Evolutionary conservation across 1,140 invertebrate species (phyloP).

Genomic region (Hestina assimilis): DNA sequence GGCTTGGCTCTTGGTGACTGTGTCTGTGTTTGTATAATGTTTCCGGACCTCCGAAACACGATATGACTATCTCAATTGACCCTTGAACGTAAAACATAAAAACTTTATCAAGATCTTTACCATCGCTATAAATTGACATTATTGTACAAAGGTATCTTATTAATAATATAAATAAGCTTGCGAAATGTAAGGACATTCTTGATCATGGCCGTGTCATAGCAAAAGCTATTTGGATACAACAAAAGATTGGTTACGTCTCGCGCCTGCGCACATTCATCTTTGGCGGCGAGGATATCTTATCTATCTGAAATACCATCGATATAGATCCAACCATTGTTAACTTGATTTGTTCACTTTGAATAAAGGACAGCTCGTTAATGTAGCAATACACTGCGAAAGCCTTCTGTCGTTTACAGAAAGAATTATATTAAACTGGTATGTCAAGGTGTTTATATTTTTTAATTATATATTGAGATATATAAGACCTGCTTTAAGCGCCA

Average conservation of each 20-base stretch:
- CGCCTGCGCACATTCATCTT: constrained; percentile 49
- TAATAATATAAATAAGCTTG: constrained; percentile 25
- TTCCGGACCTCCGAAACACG: too few relatives aligned
- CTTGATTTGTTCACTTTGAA: constrained; percentile 14
- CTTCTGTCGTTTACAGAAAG: too few relatives aligned
- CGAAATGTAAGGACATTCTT: constrained; percentile 45
- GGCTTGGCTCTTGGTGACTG: too few relatives aligned
- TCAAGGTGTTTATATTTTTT: too few relatives aligned
- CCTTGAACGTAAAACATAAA: too few relatives aligned
- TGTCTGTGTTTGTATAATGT: too few relatives aligned
- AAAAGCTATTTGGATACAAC: constrained; percentile 44
- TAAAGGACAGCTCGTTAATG: neutral
- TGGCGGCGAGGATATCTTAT: constrained; percentile 40
- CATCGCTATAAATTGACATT: constrained; percentile 22
- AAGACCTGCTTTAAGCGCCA: too few relatives aligned
- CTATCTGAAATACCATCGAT: constrained; percentile 40
- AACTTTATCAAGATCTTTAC: constrained; percentile 2
- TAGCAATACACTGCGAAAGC: too few relatives aligned
- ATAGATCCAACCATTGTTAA: constrained; percentile 49
- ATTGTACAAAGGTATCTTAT: constrained; percentile 22
- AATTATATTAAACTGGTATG: too few relatives aligned
- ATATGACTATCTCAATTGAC: too few relatives aligned
- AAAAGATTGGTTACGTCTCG: constrained; percentile 35
- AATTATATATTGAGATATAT: too few relatives aligned
- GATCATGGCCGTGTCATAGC: constrained; percentile 56